Evolutionary conservation across 2,113 vertebrate genomes (phyloP), one percentile per base, ranked within the genome.

Genomic region (Boleophthalmus pectinirostris): DNA sequence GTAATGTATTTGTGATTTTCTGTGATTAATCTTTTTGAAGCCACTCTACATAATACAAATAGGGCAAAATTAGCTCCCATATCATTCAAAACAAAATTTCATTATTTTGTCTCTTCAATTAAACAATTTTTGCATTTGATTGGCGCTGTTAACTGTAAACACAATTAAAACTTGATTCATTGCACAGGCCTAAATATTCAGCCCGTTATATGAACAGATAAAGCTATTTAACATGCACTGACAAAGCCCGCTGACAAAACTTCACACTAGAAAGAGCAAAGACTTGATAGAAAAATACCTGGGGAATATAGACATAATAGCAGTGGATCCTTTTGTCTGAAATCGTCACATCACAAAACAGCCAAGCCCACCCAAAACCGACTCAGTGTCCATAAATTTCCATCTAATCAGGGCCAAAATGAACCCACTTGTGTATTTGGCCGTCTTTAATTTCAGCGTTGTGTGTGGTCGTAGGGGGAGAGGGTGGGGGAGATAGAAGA

Each of bases 311-410:
- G 43, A 79, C 57, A 76, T 61, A 73, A 88, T 43, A 74, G 43
- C 24, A 1, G 23, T 23, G 64, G 35, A 60, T 70, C 63, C 57
- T 58, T 81, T 78, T 66, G 64, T 70, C 15, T 3, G 38, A 78
- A 76, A 78, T 78, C 5, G 72, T 57, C 53, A 72, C 72, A 72
- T 69, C 54, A 79, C 73, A 82, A 73, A 43, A 82, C 61, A 69
- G 73, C 57, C 20, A 46, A 57, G 45, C 70, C 43, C 73, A 21
- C 49, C 74, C 58, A 81, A n/a, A 70, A 80, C 1, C 25, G 51
- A 18, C 25, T 53, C 56, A 47, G 56, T 2, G 33, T 74, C 61
- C 82, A 79, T 79, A 74, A 43, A 84, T 81, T 75, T 85, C 23
- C 71, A 80, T 84, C 60, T 80, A 68, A 80, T 87, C 64, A 67